Evolutionary conservation across 2,113 vertebrate species (phyloP), one percentile per base, ranked within the genome.

Genomic region (Pandion haliaetus): DNA sequence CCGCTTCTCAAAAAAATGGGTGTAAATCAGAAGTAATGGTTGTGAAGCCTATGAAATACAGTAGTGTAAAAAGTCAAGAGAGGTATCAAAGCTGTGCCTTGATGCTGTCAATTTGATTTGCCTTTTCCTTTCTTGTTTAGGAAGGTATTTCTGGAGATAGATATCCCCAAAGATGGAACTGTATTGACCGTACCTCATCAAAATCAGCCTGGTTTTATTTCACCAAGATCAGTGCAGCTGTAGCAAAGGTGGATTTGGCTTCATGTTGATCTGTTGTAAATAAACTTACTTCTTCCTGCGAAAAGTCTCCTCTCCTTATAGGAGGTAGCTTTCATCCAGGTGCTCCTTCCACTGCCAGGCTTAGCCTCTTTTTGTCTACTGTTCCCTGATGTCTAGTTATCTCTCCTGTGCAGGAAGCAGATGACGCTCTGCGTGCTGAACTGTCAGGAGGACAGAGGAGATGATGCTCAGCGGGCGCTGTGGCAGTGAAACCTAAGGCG

Each of bases 221-320:
- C 44, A 40, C 25, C 6, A 54, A 54, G 36, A 15, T 34, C 17
- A 6, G 16, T 12, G 21, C 24, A 84, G 47, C 32, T 31, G 25
- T 17, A 52, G 47, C 52, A 72, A 36, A 63, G 59, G 23, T 8
- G 8, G 40, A 62, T 80, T 65, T 80, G n/a, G 13, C 36, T 72
- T 55, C 1, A 1, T 20, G 63, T 34, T 72, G 29, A 34, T 40
- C 20, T 45, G 21, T 21, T 45, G 11, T 45, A 28, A 29, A 84
- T 7, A 58, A 40, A 79, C 96, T 98, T 96, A 98, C 98, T 95
- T 95, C 94, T 98, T 59, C 97, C 90, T 16, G 97, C 54, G 34
- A 98, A 99, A 94, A 98, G 98, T 40, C 83, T 98, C 38, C 94
- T 98, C 91, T 99, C 96, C 1, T 45, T 93, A 29, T 97, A 86